Evolutionary conservation across 2,797 vertebrate genomes (phyloP).

Genomic region (Staurois parvus): DNA sequence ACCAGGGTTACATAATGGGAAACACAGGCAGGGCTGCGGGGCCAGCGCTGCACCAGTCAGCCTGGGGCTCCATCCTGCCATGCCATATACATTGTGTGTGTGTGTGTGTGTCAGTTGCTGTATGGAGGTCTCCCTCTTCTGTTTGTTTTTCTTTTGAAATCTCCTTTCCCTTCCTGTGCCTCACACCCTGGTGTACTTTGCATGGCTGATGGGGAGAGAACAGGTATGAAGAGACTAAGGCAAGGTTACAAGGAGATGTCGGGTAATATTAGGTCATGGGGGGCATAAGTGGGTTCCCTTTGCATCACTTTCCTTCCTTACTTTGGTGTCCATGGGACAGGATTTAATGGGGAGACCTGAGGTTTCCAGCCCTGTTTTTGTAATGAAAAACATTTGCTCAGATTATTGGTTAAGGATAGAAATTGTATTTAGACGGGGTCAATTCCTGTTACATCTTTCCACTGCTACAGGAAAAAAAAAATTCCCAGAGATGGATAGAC

Average conservation of each 20-base stretch:
- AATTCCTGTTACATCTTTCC: conserved; percentile 59
- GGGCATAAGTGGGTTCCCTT: not conserved
- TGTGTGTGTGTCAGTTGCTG: conserved; percentile 87
- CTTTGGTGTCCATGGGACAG: conserved; percentile 27
- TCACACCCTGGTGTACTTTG: conserved; percentile 23
- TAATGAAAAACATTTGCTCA: conserved; percentile 59
- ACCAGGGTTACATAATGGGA: conserved; percentile 99
- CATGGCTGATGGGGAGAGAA: conserved; percentile 2
- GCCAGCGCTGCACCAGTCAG: conserved; percentile 88
- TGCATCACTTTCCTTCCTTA: not conserved
- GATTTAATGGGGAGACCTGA: conserved; percentile 33
- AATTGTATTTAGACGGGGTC: conserved; percentile 56
- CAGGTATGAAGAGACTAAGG: conserved; percentile 1
- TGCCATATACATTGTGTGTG: conserved; percentile 98
- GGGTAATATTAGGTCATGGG: conserved; percentile 19
- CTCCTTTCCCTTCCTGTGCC: conserved; percentile 39
- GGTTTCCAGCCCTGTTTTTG: conserved; percentile 36
- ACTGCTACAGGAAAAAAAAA: conserved; percentile 48
- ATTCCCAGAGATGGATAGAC: conserved; percentile 59
- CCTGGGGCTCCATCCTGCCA: conserved; percentile 93
- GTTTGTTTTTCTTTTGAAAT: conserved; percentile 54
- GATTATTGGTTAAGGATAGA: conserved; percentile 52
- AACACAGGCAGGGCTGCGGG: conserved; percentile 99
- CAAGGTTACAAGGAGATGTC: conserved; percentile 22
- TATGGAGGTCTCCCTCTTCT: conserved; percentile 47